Base-by-base conservation (phyloP, 1,140 invertebrate genomes). In the Lutraria rhynchaena region DNA sequence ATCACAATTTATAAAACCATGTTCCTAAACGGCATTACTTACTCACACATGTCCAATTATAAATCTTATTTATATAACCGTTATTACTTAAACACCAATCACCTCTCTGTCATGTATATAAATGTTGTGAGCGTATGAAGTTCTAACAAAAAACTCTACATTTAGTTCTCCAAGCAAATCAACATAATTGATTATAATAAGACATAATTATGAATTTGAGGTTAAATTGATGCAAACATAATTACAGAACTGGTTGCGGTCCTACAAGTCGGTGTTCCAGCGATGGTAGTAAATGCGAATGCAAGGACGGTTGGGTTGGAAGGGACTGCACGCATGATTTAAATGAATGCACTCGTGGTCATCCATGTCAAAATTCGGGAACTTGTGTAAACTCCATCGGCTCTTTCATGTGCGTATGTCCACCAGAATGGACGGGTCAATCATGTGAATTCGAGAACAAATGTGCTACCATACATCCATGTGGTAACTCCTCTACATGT, bases 341-440 rank as follows among this genome's bases (percentile, higher is more conserved):
- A 11, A 61, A 86, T 29, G 78, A 86, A 65, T 85, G 84, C 46
- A 49, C 5, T 3, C 49, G 11, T 4, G n/a, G 19, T n/a, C n/a
- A n/a, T n/a, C 44, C 65, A 19, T 84, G 83, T 71, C 22, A 51
- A 35, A 69, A 84, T 58, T 35, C 57, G 1, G 83, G 77, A 27
- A 76, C 35, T 3, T 84, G 83, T 58, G 31, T 63, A 3, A 84
- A 84, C 22, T 73, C 65, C 19, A 15, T 41, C 24, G 83, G 83
- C 55, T 61, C 60, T 15, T 84, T 65, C 31, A 29, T 55, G 11
- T 84, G 83, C 60, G 37, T n/a, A 0, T 84, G 83, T 27, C 0
- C 46, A 24, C 3, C 15, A 44, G 67, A 67, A 22, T 84, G 83
- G 83, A 57, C 13, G n/a, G 83, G 83, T 4, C 0, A 0, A n/a